Conservation (phyloP, 2,888 invertebrate genomes). For the Tipula confusa region DNA sequence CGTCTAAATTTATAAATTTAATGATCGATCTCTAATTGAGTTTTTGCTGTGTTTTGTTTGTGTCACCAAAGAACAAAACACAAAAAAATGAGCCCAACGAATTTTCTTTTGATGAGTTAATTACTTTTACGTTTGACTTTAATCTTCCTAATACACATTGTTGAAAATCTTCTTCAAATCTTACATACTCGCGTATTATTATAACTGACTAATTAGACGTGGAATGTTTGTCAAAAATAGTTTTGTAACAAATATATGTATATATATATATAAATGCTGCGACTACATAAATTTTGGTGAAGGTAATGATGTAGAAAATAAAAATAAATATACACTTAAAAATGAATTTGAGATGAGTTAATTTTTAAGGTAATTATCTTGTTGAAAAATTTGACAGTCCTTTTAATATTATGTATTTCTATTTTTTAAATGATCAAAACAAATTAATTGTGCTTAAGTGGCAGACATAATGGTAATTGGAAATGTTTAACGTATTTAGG, state of each 20-base stretch:
- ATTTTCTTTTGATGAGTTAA: slow-evolving; percentile 6
- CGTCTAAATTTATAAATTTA: neutral
- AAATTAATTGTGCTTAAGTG: neutral
- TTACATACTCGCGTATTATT: no score
- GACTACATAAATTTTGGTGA: neutral
- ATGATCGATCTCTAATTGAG: slow-evolving; percentile 12
- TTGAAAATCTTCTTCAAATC: slow-evolving; percentile 8
- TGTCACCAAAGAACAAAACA: neutral
- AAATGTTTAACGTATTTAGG: neutral
- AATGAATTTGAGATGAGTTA: neutral
- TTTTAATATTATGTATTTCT: neutral
- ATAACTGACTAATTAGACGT: slow-evolving; percentile 9
- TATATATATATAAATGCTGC: neutral
- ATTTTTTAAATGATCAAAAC: neutral
- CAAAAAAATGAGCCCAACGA: neutral
- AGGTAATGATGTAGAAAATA: slow-evolving; percentile 25
- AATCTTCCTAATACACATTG: neutral
- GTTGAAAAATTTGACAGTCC: slow-evolving; percentile 9
- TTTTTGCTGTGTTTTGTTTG: neutral
- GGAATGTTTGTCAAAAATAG: neutral
- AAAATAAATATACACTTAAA: neutral
- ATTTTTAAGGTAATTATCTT: slow-evolving; percentile 20
- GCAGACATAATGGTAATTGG: neutral
- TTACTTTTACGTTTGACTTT: neutral
- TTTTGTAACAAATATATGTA: neutral